phyloP scores from a whole-genome alignment of 1,140 invertebrate genomes.

The Panonychus citri region DNA sequence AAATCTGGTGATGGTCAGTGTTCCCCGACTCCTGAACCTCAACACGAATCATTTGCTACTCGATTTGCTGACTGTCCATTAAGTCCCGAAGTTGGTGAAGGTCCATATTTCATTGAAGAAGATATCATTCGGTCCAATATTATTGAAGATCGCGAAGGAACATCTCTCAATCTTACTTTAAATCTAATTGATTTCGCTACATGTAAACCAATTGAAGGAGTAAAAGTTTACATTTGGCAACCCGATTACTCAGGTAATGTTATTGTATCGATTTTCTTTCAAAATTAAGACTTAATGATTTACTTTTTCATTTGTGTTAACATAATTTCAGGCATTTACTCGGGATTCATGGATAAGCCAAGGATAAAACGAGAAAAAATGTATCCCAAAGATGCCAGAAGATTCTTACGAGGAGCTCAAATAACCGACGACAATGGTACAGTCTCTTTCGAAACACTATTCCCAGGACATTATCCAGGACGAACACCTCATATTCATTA shows the following conservation, averaged over 20 bases:
- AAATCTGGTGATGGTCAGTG: not conserved
- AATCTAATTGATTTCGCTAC: not conserved
- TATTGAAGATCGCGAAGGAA: not conserved
- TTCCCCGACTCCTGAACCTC: too few species aligned
- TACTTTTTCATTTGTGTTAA: not conserved
- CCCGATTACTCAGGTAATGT: not conserved
- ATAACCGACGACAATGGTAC: not conserved
- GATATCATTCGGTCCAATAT: not conserved
- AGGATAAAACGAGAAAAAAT: not conserved
- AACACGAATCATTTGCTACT: not conserved
- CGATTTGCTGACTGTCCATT: not conserved
- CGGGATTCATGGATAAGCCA: not conserved
- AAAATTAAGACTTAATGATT: not conserved
- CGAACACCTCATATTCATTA: not conserved
- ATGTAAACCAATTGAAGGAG: not conserved
- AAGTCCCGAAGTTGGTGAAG: not conserved
- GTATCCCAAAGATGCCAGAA: not conserved
- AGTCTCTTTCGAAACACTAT: not conserved
- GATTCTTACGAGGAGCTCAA: constrained; percentile 1
- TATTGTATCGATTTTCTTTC: not conserved
- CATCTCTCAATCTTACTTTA: not conserved
- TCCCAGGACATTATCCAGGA: not conserved
- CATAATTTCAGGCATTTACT: not conserved
- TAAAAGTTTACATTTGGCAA: constrained; percentile 1
- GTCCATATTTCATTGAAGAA: not conserved